Percentiles rank a stretch among this genome's conserved stretches.
Conservation (phyloP, 2,797 vertebrate species). For the Malurus leucopterus region DNA sequence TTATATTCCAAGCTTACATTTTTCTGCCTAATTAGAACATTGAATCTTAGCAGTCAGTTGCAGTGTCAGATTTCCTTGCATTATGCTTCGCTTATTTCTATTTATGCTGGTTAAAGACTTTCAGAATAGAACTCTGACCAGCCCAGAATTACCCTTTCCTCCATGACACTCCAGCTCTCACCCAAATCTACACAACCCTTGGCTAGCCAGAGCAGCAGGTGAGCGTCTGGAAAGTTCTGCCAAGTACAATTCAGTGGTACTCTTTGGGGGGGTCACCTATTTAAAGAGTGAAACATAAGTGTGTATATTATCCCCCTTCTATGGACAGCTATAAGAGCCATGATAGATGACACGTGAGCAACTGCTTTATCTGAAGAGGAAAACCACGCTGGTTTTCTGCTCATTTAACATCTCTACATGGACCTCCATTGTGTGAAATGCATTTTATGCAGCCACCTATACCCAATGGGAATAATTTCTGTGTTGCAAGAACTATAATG, state of each 20-base stretch:
- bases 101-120: not conserved
- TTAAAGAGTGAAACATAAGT: not conserved
- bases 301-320: not conserved
- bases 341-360: not conserved
- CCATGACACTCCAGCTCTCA: not conserved
- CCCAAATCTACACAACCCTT: accelerated
- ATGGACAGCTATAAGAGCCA: not conserved
- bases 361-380: not conserved
- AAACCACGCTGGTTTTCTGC: not conserved
- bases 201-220: not conserved
- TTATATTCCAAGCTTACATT: not conserved
- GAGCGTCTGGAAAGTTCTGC: not conserved
- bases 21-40: not conserved
- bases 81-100: not conserved
- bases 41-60: not conserved
- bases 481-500: not conserved
- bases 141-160: not conserved
- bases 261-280: not conserved
- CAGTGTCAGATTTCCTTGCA: not conserved
- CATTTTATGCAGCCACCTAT: not conserved
- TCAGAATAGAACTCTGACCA: not conserved
- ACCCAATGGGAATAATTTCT: not conserved
- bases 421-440: not conserved
- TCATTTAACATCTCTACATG: not conserved
- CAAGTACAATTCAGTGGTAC: not conserved